Evolutionary conservation across 2,888 invertebrate species (phyloP).

Genomic region (Parnassius orleans): DNA sequence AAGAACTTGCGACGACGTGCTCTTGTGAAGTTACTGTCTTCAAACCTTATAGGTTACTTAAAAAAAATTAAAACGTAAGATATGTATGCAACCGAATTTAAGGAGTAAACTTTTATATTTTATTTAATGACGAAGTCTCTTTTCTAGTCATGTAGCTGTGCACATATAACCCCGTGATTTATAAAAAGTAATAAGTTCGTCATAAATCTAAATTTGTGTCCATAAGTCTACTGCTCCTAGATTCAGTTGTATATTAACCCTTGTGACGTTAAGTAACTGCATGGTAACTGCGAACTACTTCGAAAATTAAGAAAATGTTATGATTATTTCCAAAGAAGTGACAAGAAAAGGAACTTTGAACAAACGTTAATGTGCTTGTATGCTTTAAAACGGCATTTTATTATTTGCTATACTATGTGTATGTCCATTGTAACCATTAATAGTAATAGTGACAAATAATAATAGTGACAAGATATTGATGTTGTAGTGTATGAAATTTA

Average conservation of each 20-base stretch:
- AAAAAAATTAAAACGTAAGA: too few relatives aligned
- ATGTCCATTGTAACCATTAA: conserved; percentile 50
- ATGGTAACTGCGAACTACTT: neutral
- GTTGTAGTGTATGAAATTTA: conserved; percentile 57
- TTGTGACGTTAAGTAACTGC: conserved; percentile 4
- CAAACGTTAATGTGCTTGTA: conserved; percentile 56
- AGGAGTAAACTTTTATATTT: neutral
- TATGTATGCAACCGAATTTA: neutral
- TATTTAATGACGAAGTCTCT: neutral
- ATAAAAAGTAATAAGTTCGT: too few relatives aligned
- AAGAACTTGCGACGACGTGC: too few relatives aligned
- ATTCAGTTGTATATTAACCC: conserved; percentile 12
- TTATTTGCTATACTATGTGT: conserved; percentile 47
- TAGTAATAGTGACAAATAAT: conserved; percentile 54
- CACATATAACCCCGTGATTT: too few relatives aligned
- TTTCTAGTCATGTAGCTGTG: neutral
- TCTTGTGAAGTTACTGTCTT: too few relatives aligned
- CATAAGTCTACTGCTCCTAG: neutral
- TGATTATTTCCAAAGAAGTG: conserved; percentile 54
- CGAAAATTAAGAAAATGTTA: conserved; percentile 26
- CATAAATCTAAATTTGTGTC: neutral
- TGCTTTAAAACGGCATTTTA: conserved; percentile 43
- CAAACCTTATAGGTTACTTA: too few relatives aligned
- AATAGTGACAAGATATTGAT: conserved; percentile 57
- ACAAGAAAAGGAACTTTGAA: conserved; percentile 65